Evolutionary conservation across 2,888 invertebrate genomes (phyloP).

Genomic region (Lasioglossum calceatum): DNA sequence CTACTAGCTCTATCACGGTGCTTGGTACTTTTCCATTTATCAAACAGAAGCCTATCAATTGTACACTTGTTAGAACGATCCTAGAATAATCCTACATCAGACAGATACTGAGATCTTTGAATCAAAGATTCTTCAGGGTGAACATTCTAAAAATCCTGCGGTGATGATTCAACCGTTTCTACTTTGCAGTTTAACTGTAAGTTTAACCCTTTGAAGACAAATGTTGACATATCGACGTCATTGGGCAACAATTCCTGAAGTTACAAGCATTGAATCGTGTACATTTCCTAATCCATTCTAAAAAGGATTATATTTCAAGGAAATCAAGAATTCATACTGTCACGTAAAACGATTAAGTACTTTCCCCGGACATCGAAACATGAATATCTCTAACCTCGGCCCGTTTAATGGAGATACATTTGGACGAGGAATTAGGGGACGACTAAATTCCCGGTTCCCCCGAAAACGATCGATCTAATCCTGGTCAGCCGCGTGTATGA

Average conservation of each 20-base stretch:
- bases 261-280: not conserved
- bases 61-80: not conserved
- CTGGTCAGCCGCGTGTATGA: slow-evolving; percentile 33
- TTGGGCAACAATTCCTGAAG: not conserved
- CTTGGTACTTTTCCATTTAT: not conserved
- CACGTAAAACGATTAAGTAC: not conserved
- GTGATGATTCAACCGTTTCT: no score
- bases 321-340: not conserved
- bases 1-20: not conserved
- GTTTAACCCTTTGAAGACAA: no score
- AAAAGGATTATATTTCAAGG: not conserved
- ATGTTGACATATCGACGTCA: no score
- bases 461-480: slow-evolving; percentile 6
- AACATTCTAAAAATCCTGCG: no score
- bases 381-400: not conserved
- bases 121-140: no score
- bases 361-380: not conserved
- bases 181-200: no score
- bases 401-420: not conserved
- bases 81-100: not conserved
- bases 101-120: not conserved
- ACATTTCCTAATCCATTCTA: not conserved
- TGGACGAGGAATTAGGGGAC: not conserved
- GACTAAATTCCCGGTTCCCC: slow-evolving; percentile 8
- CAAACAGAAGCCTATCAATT: not conserved